These are phyloP conservation scores for Hoplodrina ambigua DNA, from an alignment of 2,888 invertebrate genomes.

Conservation along the genomic window DNA sequence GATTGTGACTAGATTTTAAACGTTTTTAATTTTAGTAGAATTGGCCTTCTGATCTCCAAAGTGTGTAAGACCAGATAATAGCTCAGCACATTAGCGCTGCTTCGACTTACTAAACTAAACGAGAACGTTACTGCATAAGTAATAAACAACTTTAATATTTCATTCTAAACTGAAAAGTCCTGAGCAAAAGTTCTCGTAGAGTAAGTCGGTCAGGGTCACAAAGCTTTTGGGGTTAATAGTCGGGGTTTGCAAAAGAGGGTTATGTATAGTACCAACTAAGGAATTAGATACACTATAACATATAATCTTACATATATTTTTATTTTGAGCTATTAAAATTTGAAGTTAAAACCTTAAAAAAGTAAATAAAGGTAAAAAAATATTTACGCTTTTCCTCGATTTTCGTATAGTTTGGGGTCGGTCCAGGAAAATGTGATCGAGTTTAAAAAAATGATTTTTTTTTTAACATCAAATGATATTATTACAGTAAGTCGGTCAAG, in stretches of 20 bases:
- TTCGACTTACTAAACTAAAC: neutral
- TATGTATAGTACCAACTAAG: neutral
- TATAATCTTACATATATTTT: no score
- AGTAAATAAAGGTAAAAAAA: no score
- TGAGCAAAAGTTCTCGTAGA: slow-evolving; percentile 24
- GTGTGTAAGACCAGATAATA: neutral
- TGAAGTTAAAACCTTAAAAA: no score
- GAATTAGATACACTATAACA: neutral
- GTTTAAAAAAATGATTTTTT: no score
- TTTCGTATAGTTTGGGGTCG: no score
- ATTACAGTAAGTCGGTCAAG: slow-evolving; percentile 33
- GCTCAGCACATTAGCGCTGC: neutral
- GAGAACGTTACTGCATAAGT: slow-evolving; percentile 11
- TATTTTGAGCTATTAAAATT: no score
- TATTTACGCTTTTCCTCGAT: no score
- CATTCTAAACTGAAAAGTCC: slow-evolving; percentile 42
- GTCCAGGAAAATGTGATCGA: no score
- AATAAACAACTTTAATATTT: slow-evolving; percentile 35
- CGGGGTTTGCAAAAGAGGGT: neutral
- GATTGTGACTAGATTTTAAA: no score
- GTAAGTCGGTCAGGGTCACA: slow-evolving; percentile 44
- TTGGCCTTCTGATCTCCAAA: neutral
- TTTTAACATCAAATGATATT: no score
- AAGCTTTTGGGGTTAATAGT: slow-evolving; percentile 25
- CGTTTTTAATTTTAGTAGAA: no score